Conservation (phyloP, 2,113 vertebrate species). For the Ardeotis arabs region DNA sequence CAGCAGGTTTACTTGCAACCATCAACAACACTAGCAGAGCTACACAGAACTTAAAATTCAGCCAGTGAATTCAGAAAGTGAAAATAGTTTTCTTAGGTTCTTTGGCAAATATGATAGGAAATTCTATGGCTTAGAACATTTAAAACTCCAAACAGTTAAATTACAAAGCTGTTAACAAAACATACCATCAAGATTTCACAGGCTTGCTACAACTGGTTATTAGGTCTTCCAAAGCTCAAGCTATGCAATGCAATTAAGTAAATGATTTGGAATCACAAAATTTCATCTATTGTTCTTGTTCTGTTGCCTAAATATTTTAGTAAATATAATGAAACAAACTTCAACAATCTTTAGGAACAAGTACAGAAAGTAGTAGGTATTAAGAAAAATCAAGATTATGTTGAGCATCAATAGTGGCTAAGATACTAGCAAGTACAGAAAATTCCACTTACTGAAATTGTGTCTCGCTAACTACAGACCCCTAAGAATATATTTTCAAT, state of each 20-base stretch:
- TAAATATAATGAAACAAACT: neutral
- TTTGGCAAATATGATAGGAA: neutral
- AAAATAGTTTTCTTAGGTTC: neutral
- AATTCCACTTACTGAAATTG: neutral
- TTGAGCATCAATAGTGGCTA: neutral
- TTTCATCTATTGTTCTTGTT: neutral
- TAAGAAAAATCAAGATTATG: neutral
- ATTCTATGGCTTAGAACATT: neutral
- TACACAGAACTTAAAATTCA: neutral
- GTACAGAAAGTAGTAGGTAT: neutral
- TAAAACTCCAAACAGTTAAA: neutral
- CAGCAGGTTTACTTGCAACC: neutral
- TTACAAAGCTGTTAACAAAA: neutral
- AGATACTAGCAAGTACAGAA: neutral
- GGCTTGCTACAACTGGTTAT: neutral
- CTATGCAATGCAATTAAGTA: neutral
- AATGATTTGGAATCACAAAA: neutral
- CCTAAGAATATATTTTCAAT: neutral
- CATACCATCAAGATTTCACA: neutral
- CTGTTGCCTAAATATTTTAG: conserved; percentile 1
- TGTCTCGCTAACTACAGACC: neutral
- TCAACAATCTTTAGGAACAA: neutral
- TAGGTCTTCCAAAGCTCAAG: neutral
- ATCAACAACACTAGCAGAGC: neutral
- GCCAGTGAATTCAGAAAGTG: neutral